phyloP scores from a whole-genome alignment of 2,797 vertebrate species.

The Pipistrellus nathusii region DNA sequence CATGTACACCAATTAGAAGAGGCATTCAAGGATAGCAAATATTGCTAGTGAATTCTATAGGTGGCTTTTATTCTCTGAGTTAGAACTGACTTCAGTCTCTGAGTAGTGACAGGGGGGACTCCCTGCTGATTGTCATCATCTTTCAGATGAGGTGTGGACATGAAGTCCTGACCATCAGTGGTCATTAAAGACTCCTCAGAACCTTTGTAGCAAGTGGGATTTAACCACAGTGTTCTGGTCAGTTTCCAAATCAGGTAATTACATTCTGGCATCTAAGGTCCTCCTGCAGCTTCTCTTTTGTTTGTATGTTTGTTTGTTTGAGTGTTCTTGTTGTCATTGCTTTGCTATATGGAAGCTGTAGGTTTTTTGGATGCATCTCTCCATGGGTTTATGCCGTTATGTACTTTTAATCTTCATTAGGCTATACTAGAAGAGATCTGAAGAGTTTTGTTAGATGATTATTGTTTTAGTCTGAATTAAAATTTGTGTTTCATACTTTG shows the following conservation, averaged over 20 bases:
- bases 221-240: slow-evolving; percentile 67
- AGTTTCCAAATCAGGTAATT: slow-evolving; percentile 63
- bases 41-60: background rate
- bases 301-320: slow-evolving; percentile 68
- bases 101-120: background rate
- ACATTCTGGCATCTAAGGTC: slow-evolving; percentile 42
- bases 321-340: slow-evolving; percentile 17
- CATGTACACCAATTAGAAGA: background rate
- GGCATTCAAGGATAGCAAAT: background rate
- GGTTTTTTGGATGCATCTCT: background rate
- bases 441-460: background rate
- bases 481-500: background rate
- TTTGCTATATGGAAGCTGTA: background rate
- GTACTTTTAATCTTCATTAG: slow-evolving; percentile 5
- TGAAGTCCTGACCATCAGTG: slow-evolving; percentile 33
- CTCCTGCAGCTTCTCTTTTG: slow-evolving; percentile 60
- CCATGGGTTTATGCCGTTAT: background rate
- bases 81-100: background rate
- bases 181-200: slow-evolving; percentile 37
- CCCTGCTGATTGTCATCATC: slow-evolving; percentile 5
- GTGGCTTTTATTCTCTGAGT: slow-evolving; percentile 19
- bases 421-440: background rate
- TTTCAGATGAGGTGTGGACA: slow-evolving; percentile 62
- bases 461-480: background rate
- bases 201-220: slow-evolving; percentile 25